phyloP scores from a whole-genome alignment of 2,888 invertebrate genomes.

The Dorcus hopei region DNA sequence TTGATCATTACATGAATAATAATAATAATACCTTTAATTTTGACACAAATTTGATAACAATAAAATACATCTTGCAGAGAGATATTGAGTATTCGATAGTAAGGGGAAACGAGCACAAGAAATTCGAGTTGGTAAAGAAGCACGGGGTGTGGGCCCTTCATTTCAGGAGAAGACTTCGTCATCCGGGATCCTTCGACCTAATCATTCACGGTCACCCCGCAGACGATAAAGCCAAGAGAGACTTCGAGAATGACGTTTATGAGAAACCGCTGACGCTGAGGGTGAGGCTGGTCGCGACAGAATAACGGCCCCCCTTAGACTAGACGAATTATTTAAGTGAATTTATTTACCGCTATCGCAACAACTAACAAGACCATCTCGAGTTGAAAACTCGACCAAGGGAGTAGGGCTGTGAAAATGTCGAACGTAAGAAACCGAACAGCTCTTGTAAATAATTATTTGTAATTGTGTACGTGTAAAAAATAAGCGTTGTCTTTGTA shows the following conservation, averaged over 20 bases:
- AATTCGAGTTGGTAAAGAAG: constrained; percentile 57
- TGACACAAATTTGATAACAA: no score
- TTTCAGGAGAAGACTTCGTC: constrained; percentile 56
- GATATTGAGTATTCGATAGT: constrained; percentile 58
- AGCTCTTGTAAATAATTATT: background rate
- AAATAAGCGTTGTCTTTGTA: background rate
- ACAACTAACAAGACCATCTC: background rate
- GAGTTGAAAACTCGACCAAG: background rate
- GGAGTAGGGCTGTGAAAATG: constrained; percentile 1
- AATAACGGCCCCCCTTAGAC: constrained; percentile 34
- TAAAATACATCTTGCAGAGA: no score
- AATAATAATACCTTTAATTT: no score
- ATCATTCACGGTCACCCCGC: constrained; percentile 54
- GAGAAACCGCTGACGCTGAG: constrained; percentile 56
- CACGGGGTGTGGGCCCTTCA: constrained; percentile 60
- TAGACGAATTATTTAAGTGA: constrained; percentile 16
- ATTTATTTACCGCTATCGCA: constrained; percentile 1
- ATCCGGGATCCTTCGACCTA: constrained; percentile 54
- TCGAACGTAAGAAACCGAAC: background rate
- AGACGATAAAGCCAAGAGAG: constrained; percentile 28
- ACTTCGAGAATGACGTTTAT: constrained; percentile 47
- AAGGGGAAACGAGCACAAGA: constrained; percentile 56
- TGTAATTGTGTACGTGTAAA: constrained; percentile 1
- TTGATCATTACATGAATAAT: no score
- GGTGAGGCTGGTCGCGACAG: constrained; percentile 53